Evolutionary conservation across 2,797 vertebrate species (phyloP).

Genomic region (Danio jaintianensis): DNA sequence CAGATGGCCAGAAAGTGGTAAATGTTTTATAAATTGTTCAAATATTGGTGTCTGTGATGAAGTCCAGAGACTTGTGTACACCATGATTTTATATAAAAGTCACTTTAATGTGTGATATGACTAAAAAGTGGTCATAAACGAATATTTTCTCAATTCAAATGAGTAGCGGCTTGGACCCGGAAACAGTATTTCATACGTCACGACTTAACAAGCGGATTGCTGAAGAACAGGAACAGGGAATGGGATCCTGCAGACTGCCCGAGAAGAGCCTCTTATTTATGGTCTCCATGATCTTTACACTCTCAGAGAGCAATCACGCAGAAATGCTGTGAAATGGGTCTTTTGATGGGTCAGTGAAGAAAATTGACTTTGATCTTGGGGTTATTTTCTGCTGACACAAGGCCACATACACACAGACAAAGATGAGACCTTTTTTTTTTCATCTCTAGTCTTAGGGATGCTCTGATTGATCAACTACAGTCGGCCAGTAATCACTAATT

Average conservation of each 20-base stretch:
- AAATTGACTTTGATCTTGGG: constrained; percentile 3
- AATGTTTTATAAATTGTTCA: too few species aligned
- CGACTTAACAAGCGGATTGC: constrained; percentile 2
- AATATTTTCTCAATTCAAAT: too few species aligned
- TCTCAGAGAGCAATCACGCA: constrained; percentile 5
- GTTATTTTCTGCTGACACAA: neutral
- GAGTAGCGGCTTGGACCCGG: too few species aligned
- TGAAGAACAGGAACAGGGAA: neutral
- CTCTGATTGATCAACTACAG: too few species aligned
- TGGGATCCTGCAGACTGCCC: neutral
- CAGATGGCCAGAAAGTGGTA: too few species aligned
- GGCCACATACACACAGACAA: neutral
- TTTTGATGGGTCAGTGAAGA: constrained; percentile 8
- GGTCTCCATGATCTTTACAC: neutral
- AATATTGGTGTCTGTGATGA: too few species aligned
- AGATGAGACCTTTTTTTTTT: neutral
- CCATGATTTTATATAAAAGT: too few species aligned
- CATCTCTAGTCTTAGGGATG: neutral
- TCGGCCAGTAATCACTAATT: too few species aligned
- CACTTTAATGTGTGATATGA: too few species aligned
- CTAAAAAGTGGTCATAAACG: too few species aligned
- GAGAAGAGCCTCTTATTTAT: constrained; percentile 17
- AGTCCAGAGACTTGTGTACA: too few species aligned
- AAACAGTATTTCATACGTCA: too few species aligned
- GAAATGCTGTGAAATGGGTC: constrained; percentile 19